Conservation (phyloP, 2,888 invertebrate genomes). For the Stenodema calcarata region DNA sequence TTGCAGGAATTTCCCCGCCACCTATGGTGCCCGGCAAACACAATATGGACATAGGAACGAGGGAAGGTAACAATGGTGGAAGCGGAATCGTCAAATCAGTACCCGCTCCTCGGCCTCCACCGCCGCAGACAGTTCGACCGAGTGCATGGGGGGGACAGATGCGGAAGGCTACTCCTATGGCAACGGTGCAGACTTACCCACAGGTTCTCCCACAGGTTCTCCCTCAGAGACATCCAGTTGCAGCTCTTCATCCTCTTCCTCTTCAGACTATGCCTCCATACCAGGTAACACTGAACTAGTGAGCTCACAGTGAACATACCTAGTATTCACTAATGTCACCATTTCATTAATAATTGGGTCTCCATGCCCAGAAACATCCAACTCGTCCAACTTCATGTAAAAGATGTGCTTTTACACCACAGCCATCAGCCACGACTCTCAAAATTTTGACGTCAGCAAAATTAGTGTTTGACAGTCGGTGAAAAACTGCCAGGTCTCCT, state of each 20-base stretch:
- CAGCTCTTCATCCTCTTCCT: slow-evolving; percentile 59
- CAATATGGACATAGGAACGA: slow-evolving; percentile 93
- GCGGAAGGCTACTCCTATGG: slow-evolving; percentile 57
- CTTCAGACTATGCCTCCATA: slow-evolving; percentile 60
- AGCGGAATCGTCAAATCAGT: slow-evolving; percentile 60
- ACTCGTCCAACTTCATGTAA: no score
- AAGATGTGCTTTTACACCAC: no score
- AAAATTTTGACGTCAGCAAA: no score
- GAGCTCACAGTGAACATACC: no score
- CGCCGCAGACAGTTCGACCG: slow-evolving; percentile 53
- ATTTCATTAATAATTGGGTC: no score
- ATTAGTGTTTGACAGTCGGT: no score
- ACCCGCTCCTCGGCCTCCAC: slow-evolving; percentile 60
- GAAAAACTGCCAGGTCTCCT: no score
- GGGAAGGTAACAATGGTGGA: slow-evolving; percentile 72
- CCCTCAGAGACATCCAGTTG: slow-evolving; percentile 58
- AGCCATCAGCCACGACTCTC: no score
- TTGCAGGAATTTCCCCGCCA: slow-evolving; percentile 79
- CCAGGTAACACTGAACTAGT: slow-evolving; percentile 27
- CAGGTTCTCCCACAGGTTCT: slow-evolving; percentile 59
- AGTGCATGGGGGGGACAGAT: slow-evolving; percentile 56
- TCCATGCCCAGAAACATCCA: no score
- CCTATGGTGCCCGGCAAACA: slow-evolving; percentile 91
- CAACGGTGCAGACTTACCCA: slow-evolving; percentile 58
- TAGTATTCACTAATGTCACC: no score